Base-by-base conservation (phyloP, 2,888 invertebrate genomes). In the Achlya flavicornis region DNA sequence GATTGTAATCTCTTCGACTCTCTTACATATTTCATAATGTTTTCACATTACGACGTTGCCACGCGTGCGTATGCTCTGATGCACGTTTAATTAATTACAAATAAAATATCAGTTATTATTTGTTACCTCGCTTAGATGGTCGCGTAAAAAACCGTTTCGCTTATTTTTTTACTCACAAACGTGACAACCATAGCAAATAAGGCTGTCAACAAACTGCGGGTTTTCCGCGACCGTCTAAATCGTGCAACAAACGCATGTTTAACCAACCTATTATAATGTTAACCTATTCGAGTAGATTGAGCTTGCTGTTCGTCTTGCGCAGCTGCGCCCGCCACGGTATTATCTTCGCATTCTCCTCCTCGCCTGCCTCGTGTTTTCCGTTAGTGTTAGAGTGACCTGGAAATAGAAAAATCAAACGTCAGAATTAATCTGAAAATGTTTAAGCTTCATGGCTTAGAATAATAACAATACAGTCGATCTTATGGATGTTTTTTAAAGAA, bases 241-340 rank as follows among this genome's bases (percentile, higher is more conserved):
- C 60, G 12, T 12, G 19, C 19, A 60, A 41, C 41, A 41, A 41
- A 60, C 19, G 41, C 60, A 26, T 19, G 43, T 12, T 46, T n/a
- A 19, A 41, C 60, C 41, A 60, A 41, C 16, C 41, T 19, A 19
- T 14, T 19, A 38, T 38, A 41, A 16, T n/a, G 38, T 38, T 8
- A 8, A 19, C 41, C 79, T 90, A 93, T 79, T 97, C 97, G 81
- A 97, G 94, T 76, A 98, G 94, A 88, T 97, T 97, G 68, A 98
- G 95, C 85, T 97, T 97, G 94, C 98, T 98, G 89, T 98, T 98
- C 16, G 98, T 98, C 90, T 98, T 98, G 83, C 98, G 95, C 61
- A 98, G 93, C 81, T 98, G 97, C 41, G 98, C 97, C 79, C 98
- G 95, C 98, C 98, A 98, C 1, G 98, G 98, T 68, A 98, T 98